Evolutionary conservation across 2,113 vertebrate genomes (phyloP), one percentile per base, ranked within the genome.

Genomic region (Lota lota): DNA sequence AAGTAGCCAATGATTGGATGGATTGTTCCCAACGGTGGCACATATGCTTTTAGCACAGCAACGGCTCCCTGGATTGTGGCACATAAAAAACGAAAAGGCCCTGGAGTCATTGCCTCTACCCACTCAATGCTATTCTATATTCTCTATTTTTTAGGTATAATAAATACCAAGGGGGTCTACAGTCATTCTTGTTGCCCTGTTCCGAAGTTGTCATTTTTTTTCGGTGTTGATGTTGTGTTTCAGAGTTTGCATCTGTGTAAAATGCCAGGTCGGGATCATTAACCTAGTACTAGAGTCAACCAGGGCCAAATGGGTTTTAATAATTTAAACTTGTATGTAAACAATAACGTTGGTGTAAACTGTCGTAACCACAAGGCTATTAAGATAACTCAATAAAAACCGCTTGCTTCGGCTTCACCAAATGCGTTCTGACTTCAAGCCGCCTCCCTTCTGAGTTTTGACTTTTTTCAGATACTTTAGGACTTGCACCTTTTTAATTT

Each of bases 321-420:
- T 75, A 73, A 78, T 86, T 86, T 83, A 61, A 85, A 92, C 91
- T 82, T 94, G 94, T 95, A 76, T 93, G 94, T 97, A 93, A 90
- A 87, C 92, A 92, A 56, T 88, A 93, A 93, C 91, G 88, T 95
- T 92, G 92, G 90, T 97, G 96, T 99, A 93, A 95, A 92, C 91
- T 92, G 94, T 97, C 95, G 95, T 94, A 82, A 84, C 70, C 75
- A 75, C 83, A 94, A 95, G 93, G 80, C 93, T 92, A 97, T 98
- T 95, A 96, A 94, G 92, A 88, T 70, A 21, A 64, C 73, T 77
- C 83, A 89, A 92, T 65, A 51, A 92, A 92, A 93, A 86, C 16
- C 84, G 93, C 93, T 93, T 94, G 93, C 88, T 94, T 95, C 92
- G 92, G 82, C 51, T 65, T 86, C 76, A 82, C 74, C 75, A 67